Evolutionary conservation across 2,113 vertebrate species (phyloP).

Genomic region (Pterocles gutturalis): DNA sequence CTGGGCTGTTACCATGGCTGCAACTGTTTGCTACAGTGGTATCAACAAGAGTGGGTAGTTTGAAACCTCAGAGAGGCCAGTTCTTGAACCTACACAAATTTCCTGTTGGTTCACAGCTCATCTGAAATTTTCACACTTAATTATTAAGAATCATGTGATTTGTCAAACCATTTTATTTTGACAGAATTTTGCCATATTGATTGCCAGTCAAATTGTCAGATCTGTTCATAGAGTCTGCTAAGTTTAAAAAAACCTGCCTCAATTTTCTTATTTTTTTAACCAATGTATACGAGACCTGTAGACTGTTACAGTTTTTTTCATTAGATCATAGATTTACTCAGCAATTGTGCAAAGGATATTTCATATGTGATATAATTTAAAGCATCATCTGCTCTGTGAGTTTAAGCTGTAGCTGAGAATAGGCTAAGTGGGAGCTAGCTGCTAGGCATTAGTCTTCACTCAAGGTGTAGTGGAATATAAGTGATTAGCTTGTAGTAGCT

Average conservation of each 20-base stretch:
- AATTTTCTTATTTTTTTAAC: not conserved
- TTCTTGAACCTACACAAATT: not conserved
- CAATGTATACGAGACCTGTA: not conserved
- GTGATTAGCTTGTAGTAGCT: not conserved
- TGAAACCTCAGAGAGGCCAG: not conserved
- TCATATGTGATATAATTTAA: not conserved
- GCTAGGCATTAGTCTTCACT: not conserved
- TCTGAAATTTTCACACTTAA: not conserved
- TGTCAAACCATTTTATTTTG: not conserved
- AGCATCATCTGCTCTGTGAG: not conserved
- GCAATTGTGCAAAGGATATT: not conserved
- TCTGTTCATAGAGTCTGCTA: not conserved
- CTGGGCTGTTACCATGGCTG: not conserved
- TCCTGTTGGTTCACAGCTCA: not conserved
- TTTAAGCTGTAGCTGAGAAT: not conserved
- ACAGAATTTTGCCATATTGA: not conserved
- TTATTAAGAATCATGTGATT: not conserved
- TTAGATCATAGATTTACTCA: not conserved
- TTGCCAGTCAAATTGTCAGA: not conserved
- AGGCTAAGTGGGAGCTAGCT: not conserved
- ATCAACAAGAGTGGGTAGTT: not conserved
- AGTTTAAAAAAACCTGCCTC: not conserved
- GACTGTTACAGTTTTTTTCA: not conserved
- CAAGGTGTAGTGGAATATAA: not conserved
- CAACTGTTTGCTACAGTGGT: not conserved